Evolutionary conservation across 1,140 invertebrate species (phyloP), one percentile per base, ranked within the genome.

Genomic region (Antheraea mylitta): DNA sequence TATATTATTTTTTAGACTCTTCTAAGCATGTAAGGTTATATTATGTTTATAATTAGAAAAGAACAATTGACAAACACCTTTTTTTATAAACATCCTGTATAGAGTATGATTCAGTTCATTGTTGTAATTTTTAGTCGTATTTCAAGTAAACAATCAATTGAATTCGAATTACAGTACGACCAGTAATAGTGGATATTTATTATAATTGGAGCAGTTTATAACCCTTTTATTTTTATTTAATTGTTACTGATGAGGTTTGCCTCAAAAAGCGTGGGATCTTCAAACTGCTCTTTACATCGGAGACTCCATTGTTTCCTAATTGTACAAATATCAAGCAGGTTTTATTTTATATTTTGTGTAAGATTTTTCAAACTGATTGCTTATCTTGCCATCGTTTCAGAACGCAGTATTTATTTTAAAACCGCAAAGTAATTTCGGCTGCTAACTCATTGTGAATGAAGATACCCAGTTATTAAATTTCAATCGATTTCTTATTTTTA

Each of bases 141-240:
- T 88, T 82, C 78, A 88, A 84, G 82, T 82, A 85, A 90, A 87
- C 80, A 85, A 87, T 84, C 86, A 89, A 88, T 90, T 91, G 83
- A 73, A 72, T 65, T 85, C 84, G 76, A 89, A 82, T 86, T 85
- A 88, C 86, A 77, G 76, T 73, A 72, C 78, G 77, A 78, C 73
- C 83, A 71, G 77, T 85, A 87, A 88, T 85, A 83, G 80, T 79
- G 77, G 82, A 82, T 79, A 87, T 89, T 88, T 89, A 87, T 87
- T 82, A 85, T 84, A 74, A 75, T 80, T 86, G 73, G 71, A 77
- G 76, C 74, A 83, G 85, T 89, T 86, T 87, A 91, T 89, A 87
- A 85, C 82, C 82, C 76, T 85, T 84, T 87, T 84, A 82, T 78
- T 87, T 83, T 13, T 53, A 87, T 87, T 83, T 90, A 86, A 87